A percentile compares a stretch with the other conserved stretches of the same genome.
Conservation (phyloP, 2,113 vertebrate genomes). For the Pomatorhinus ruficollis region DNA sequence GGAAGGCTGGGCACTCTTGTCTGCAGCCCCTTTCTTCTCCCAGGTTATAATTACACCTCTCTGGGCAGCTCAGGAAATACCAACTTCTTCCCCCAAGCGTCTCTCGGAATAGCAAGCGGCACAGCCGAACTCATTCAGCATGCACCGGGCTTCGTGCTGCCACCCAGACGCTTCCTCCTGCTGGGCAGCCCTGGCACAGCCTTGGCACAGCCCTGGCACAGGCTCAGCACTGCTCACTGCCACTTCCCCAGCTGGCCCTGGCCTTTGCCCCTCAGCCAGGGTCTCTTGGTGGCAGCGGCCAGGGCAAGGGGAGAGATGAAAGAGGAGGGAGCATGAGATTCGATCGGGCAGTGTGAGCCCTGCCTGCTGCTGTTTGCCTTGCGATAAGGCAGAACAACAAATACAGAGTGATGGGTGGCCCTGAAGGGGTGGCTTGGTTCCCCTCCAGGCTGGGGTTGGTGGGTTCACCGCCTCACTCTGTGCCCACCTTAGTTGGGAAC, state of each 20-base stretch:
- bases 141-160: not conserved
- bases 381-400: slow-evolving; percentile 70
- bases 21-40: slow-evolving; percentile 50
- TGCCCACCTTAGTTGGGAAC: not conserved
- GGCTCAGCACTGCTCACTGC: not conserved
- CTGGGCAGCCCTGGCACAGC: not conserved
- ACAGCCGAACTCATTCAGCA: not conserved
- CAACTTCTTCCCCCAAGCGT: slow-evolving; percentile 46
- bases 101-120: slow-evolving; percentile 57
- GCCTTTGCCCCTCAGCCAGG: slow-evolving; percentile 43
- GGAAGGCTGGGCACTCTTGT: slow-evolving; percentile 1
- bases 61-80: slow-evolving; percentile 38
- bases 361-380: slow-evolving; percentile 60
- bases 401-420: not conserved
- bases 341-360: slow-evolving; percentile 9
- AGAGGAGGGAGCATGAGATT: slow-evolving; percentile 1
- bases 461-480: not conserved
- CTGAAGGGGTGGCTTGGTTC: not conserved
- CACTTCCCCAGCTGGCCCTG: not conserved
- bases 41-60: slow-evolving; percentile 62
- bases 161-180: slow-evolving; percentile 51
- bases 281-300: not conserved
- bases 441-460: not conserved
- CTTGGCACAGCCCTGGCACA: not conserved
- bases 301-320: not conserved